Evolutionary conservation across 2,888 invertebrate genomes (phyloP).

Genomic region (Harpagoxenus sublaevis): DNA sequence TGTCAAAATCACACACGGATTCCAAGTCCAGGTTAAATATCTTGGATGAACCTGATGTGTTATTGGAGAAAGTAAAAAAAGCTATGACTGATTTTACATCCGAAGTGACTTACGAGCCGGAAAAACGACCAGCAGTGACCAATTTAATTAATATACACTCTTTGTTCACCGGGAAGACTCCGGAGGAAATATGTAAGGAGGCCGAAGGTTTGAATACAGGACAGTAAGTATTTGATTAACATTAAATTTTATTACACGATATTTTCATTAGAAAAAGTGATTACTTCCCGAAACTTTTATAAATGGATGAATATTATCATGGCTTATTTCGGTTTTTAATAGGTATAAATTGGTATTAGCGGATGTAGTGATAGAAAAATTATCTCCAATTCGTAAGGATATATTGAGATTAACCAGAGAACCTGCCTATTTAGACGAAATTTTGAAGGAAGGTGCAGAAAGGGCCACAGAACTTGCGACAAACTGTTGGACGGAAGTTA

Average conservation of each 20-base stretch:
- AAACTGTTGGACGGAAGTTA: constrained; percentile 89
- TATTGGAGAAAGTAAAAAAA: constrained; percentile 93
- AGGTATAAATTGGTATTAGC: constrained; percentile 92
- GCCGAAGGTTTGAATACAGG: constrained; percentile 91
- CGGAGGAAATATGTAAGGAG: constrained; percentile 91
- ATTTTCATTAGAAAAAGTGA: neutral
- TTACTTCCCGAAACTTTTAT: neutral
- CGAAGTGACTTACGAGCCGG: constrained; percentile 93
- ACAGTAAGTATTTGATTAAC: constrained; percentile 86
- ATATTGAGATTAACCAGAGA: constrained; percentile 88
- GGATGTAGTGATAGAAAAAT: constrained; percentile 90
- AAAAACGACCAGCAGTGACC: constrained; percentile 93
- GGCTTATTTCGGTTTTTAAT: constrained; percentile 72
- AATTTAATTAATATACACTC: constrained; percentile 96
- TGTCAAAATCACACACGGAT: constrained; percentile 98
- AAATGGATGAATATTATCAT: neutral
- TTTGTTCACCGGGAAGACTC: constrained; percentile 89
- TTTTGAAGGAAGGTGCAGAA: constrained; percentile 89
- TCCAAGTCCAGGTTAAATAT: constrained; percentile 93
- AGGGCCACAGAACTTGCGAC: constrained; percentile 89
- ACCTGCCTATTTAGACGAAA: constrained; percentile 88
- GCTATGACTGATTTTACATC: constrained; percentile 96
- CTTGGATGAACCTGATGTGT: constrained; percentile 91
- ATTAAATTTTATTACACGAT: neutral
- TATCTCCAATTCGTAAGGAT: constrained; percentile 90